Base-by-base conservation (phyloP, 2,888 invertebrate species). In the Ophioninae sp. region DNA sequence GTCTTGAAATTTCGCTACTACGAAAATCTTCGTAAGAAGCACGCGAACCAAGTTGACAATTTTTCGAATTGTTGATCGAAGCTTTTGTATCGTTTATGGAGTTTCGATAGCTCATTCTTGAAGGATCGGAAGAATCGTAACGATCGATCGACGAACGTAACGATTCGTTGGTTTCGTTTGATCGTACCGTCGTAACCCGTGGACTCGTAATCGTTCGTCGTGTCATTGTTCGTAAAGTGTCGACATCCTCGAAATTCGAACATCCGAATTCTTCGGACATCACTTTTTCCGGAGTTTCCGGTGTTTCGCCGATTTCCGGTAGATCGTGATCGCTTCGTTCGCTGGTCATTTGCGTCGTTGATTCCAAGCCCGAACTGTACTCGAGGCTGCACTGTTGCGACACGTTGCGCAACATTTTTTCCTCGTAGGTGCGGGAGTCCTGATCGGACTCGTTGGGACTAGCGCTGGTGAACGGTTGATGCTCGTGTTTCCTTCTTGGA, bases 371-470 rank as follows among this genome's bases (percentile, higher is more conserved):
- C 0, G 96, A 95, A 85, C 95, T 95, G 88, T 96, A 96, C 88
- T 96, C 96, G 68, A 96, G 92, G 81, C 96, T 96, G 87, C 96
- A 96, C 86, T 96, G 96, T 87, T 96, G 96, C 0, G 96, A 96
- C 41, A 96, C 95, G 0, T 95, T 95, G 37, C 95, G 93, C 94
- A 95, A 94, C 85, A 93, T 92, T 89, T 90, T 91, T 67, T 88
- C 89, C 37, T 90, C 92, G 39, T 92, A 91, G 0, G 89, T 89
- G 79, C 90, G 90, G 0, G 88, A 87, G 22, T 90, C 91, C 8
- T 87, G 86, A 75, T 92, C 91, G 0, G 91, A 92, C 59, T 92
- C 92, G 20, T 91, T 89, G 2, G 89, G 87, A 77, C 86, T 85
- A 39, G 86, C 85, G 44, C 84, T 81, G 41, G 85, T 87, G 87